Evolutionary conservation across 2,797 vertebrate genomes (phyloP).

Genomic region (Microctenopoma steveboyesi): DNA sequence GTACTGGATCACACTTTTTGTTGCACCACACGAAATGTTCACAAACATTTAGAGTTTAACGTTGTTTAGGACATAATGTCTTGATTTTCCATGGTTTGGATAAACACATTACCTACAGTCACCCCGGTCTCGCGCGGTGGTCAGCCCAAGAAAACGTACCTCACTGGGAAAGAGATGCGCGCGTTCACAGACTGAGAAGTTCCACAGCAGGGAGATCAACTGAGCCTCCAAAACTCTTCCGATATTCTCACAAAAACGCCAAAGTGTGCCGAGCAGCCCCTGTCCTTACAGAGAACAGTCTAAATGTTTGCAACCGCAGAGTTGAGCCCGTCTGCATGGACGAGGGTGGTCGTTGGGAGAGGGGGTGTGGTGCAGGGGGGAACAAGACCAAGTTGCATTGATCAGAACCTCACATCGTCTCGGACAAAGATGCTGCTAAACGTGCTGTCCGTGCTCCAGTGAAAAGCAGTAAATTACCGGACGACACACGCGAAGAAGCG

Average conservation of each 20-base stretch:
- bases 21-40: too few species aligned
- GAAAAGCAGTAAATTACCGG: constrained; percentile 45
- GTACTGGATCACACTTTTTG: not conserved
- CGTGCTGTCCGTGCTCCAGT: constrained; percentile 60
- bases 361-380: constrained; percentile 80
- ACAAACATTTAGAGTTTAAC: too few species aligned
- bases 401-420: constrained; percentile 78
- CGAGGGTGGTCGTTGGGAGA: constrained; percentile 80
- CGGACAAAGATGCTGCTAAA: constrained; percentile 82
- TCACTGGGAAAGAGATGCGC: constrained; percentile 29
- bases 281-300: constrained; percentile 75
- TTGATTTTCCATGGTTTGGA: not conserved
- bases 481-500: constrained; percentile 43
- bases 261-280: constrained; percentile 71
- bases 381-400: constrained; percentile 74
- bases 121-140: not conserved
- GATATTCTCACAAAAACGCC: constrained; percentile 46
- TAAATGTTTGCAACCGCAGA: constrained; percentile 76
- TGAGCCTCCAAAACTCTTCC: constrained; percentile 13
- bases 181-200: constrained; percentile 25
- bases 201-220: constrained; percentile 7
- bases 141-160: not conserved
- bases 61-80: not conserved
- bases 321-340: constrained; percentile 69
- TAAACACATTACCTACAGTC: constrained; percentile 54